phyloP scores from a whole-genome alignment of 1,140 invertebrate species.

The Carcinoscorpius rotundicauda region DNA sequence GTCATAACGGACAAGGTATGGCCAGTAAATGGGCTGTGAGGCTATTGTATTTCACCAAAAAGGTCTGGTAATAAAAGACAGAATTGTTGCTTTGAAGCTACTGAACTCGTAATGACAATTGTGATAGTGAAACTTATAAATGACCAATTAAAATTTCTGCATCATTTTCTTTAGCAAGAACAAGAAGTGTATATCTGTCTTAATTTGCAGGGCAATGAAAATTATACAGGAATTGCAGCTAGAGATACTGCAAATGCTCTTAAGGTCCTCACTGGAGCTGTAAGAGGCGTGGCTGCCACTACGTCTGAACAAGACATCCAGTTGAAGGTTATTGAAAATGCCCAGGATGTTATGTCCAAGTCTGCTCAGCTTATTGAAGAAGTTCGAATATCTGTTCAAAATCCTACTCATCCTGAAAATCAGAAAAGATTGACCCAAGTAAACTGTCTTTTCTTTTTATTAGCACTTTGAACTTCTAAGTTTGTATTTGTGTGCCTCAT shows the following conservation, averaged over 20 bases:
- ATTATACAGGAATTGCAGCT: conserved; percentile 67
- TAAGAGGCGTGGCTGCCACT: conserved; percentile 57
- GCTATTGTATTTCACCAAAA: too few relatives aligned
- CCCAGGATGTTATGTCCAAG: conserved; percentile 62
- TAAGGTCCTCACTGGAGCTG: conserved; percentile 52
- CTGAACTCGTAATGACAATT: too few relatives aligned
- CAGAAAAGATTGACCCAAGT: conserved; percentile 46
- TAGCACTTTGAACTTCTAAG: too few relatives aligned
- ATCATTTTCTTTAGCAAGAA: too few relatives aligned
- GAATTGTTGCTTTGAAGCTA: too few relatives aligned
- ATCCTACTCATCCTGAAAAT: conserved; percentile 45
- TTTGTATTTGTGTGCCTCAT: too few relatives aligned
- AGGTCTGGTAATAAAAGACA: too few relatives aligned
- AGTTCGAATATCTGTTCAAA: conserved; percentile 50
- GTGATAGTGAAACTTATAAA: too few relatives aligned
- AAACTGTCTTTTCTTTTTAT: not conserved
- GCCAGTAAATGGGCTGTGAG: too few relatives aligned
- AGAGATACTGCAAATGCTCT: conserved; percentile 63
- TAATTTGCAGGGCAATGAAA: conserved; percentile 49
- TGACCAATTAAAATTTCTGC: too few relatives aligned
- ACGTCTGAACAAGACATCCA: conserved; percentile 47
- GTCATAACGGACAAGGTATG: too few relatives aligned
- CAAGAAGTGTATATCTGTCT: too few relatives aligned
- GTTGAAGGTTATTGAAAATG: conserved; percentile 51
- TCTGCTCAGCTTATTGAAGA: conserved; percentile 64